phyloP scores from a whole-genome alignment of 2,888 invertebrate species.

The Mylabris sibirica region DNA sequence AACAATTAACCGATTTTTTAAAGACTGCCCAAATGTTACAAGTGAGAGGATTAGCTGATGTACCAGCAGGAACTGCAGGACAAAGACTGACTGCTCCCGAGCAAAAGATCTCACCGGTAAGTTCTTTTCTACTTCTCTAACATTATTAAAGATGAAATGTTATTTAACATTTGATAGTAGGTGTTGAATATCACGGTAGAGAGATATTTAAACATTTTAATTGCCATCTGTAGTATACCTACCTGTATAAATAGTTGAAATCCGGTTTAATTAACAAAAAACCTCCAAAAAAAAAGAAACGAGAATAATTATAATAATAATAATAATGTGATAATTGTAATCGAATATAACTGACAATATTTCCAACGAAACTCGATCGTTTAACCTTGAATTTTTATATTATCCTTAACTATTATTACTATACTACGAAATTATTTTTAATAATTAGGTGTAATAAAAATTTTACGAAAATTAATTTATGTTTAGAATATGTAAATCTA shows the following conservation, averaged over 20 bases:
- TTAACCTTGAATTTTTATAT: conserved; percentile 44
- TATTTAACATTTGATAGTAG: neutral
- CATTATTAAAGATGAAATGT: neutral
- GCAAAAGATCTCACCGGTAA: conserved; percentile 77
- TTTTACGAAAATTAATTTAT: conserved; percentile 27
- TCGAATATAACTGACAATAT: conserved; percentile 11
- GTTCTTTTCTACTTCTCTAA: conserved; percentile 47
- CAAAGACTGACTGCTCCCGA: conserved; percentile 61
- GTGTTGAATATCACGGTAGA: conserved; percentile 3
- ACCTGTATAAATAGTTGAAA: neutral
- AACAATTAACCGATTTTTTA: conserved; percentile 84
- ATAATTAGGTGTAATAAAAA: conserved; percentile 28
- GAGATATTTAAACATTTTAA: conserved; percentile 9
- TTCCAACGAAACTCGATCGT: conserved; percentile 42
- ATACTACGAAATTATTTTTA: conserved; percentile 30
- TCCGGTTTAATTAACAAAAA: conserved; percentile 10
- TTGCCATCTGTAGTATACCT: neutral
- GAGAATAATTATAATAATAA: neutral
- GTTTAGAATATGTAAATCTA: conserved; percentile 3
- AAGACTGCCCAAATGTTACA: conserved; percentile 88
- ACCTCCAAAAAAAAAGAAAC: conserved; percentile 8
- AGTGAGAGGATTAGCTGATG: conserved; percentile 86
- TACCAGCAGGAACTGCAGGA: conserved; percentile 64
- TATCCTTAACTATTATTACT: conserved; percentile 37
- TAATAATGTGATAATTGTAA: conserved; percentile 11